phyloP scores from a whole-genome alignment of 2,113 vertebrate genomes.

The Tupaia tana region DNA sequence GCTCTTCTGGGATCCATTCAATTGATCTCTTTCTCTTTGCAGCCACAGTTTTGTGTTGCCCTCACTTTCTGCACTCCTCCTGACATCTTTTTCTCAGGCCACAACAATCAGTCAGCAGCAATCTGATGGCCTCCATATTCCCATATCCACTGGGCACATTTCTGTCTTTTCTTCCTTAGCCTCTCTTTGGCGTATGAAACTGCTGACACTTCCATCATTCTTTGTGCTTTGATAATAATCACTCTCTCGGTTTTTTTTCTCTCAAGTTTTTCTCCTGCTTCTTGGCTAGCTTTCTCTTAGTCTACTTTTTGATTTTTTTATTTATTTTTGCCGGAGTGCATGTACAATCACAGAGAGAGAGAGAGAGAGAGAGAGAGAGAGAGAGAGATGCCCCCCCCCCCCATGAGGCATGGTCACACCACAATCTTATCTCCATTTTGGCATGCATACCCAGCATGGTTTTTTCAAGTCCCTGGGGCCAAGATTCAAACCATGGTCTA shows the following conservation, averaged over 20 bases:
- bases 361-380: too few species aligned
- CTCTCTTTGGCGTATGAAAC: neutral
- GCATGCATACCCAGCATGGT: too few species aligned
- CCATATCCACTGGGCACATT: neutral
- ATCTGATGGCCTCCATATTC: neutral
- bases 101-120: neutral
- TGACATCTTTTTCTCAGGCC: neutral
- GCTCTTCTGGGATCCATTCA: neutral
- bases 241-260: neutral
- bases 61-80: neutral
- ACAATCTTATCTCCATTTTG: too few species aligned
- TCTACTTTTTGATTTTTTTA: neutral
- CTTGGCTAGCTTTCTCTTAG: neutral
- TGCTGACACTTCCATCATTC: neutral
- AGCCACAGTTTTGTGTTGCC: neutral
- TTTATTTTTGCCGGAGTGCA: too few species aligned
- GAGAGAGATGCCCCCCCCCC: too few species aligned
- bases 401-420: too few species aligned
- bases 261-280: neutral
- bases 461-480: too few species aligned
- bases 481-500: too few species aligned
- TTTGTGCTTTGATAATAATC: neutral
- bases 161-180: neutral
- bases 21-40: neutral
- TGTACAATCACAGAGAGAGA: too few species aligned